phyloP scores from a whole-genome alignment of 92 coral and sea anemone genomes.

The Desmophyllum pertusum region DNA sequence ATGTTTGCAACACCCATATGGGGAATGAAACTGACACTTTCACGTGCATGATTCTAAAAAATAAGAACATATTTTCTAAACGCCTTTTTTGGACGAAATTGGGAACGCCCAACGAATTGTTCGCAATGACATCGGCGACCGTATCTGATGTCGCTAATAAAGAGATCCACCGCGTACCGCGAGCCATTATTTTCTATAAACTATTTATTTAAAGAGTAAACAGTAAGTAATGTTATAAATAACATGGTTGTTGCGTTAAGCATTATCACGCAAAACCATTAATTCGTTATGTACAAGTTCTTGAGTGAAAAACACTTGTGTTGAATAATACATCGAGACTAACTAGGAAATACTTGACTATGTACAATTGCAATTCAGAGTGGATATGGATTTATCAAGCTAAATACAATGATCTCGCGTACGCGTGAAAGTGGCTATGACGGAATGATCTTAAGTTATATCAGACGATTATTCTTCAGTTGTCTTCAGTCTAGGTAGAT shows the following conservation, averaged over 20 bases:
- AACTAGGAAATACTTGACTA: conserved; percentile 1
- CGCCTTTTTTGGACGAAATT: neutral
- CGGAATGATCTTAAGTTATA: neutral
- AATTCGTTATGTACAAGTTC: conserved; percentile 6
- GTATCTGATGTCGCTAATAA: neutral
- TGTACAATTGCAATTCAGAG: too few species aligned
- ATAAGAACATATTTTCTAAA: neutral
- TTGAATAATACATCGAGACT: neutral
- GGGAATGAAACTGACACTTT: neutral
- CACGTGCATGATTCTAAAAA: conserved; percentile 5
- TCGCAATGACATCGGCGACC: neutral
- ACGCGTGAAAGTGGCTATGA: neutral
- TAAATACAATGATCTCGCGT: neutral
- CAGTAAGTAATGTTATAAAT: conserved; percentile 31
- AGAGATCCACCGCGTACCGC: neutral
- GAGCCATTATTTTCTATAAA: conserved; percentile 4
- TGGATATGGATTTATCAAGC: conserved; percentile 15
- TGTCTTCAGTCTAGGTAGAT: neutral
- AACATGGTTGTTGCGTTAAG: conserved; percentile 13
- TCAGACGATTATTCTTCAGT: conserved; percentile 16
- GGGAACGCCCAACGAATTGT: conserved; percentile 32
- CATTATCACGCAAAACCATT: conserved; percentile 19
- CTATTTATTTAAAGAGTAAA: conserved; percentile 35
- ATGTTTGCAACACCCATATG: conserved; percentile 11
- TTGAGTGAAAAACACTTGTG: conserved; percentile 1